Base-by-base conservation (phyloP, 1,140 invertebrate species). In the Ips typographus region DNA sequence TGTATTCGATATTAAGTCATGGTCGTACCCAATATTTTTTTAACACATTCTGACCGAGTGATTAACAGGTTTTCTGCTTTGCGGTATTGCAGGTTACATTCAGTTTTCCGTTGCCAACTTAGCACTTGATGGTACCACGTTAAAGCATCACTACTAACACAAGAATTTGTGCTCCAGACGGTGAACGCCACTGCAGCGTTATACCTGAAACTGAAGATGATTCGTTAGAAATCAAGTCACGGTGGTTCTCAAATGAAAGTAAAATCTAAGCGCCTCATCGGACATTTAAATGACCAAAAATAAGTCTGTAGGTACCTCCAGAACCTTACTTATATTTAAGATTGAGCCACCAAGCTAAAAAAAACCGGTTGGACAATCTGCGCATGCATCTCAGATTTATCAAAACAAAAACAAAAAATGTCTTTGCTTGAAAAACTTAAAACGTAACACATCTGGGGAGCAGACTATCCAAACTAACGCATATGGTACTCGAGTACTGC, bases 151-250 rank as follows among this genome's bases (percentile, higher is more conserved):
- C 22, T 22, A 22, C 22, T 22, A 22, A 22, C 22, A 22, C 22
- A 22, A 22, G 22, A 22, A 22, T 22, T 22, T 22, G 22, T 22
- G 22, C 22, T 22, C 22, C 22, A 22, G 22, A 22, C 22, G 22
- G 22, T 22, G 22, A 22, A 64, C 68, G 68, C 68, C 68, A 70
- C 68, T 70, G 68, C 7, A 4, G 22, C 7, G 44, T 52, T 38
- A 8, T 37, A 43, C 40, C 7, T 6, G 57, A 8, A n/a, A 36
- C 4, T 37, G 37, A 40, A 65, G 47, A 47, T 40, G 43, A 47
- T 68, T 68, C 67, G 59, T 68, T 70, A 70, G 61, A 70, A 70
- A 43, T 47, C 68, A 49, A 70, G 68, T 70, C 60, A 70, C 68
- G 68, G 40, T 59, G 67, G 51, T 70, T 22, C 66, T 62, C 49